phyloP scores from a whole-genome alignment of 2,888 invertebrate species.

The Cybosia mesomella region DNA sequence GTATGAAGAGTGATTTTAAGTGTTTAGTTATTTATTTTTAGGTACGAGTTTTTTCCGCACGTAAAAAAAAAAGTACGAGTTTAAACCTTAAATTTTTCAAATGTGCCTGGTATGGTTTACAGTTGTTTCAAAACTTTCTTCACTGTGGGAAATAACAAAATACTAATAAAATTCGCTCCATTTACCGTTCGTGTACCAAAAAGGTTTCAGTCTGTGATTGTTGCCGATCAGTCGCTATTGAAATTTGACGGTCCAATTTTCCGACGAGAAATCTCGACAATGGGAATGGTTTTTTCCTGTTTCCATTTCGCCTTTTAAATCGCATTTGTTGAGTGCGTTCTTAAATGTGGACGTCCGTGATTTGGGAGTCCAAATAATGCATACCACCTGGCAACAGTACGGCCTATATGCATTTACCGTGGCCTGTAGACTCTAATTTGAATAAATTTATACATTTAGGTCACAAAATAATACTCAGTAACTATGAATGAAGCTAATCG shows the following conservation, averaged over 20 bases:
- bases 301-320: conserved; percentile 27
- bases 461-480: no score
- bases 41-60: not conserved
- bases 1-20: not conserved
- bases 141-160: not conserved
- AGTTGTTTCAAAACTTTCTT: not conserved
- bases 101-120: not conserved
- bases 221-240: conserved; percentile 30
- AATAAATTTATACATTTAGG: no score
- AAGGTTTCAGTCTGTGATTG: conserved; percentile 19
- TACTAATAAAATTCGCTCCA: conserved; percentile 18
- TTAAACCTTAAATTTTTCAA: not conserved
- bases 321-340: not conserved
- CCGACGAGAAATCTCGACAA: conserved; percentile 23
- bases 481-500: no score
- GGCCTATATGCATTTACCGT: not conserved
- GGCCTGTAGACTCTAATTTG: no score
- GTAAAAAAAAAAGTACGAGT: no score
- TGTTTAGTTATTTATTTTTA: not conserved
- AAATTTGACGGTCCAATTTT: conserved; percentile 31
- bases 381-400: not conserved
- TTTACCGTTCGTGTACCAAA: conserved; percentile 20
- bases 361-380: not conserved
- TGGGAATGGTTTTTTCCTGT: conserved; percentile 38
- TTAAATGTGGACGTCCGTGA: not conserved